Percentiles rank a stretch among this genome's conserved stretches.
phyloP scores from a whole-genome alignment of 2,888 invertebrate species.

The Amphimallon solstitiale region DNA sequence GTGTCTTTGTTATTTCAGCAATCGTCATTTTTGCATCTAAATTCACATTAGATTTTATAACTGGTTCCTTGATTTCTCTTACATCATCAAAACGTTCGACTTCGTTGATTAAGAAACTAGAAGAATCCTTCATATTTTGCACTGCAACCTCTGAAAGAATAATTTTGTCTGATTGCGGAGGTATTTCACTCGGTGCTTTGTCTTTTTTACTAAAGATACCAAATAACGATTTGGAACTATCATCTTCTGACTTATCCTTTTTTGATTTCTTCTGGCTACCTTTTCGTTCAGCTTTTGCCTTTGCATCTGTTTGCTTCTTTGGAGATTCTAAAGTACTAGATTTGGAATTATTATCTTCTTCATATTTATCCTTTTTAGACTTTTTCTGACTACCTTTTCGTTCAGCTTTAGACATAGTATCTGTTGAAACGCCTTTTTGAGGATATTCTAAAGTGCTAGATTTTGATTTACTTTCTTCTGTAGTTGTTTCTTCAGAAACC shows the following conservation, averaged over 20 bases:
- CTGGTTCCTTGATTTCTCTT: slow-evolving; percentile 13
- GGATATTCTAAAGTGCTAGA: slow-evolving; percentile 3
- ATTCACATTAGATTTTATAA: slow-evolving; percentile 32
- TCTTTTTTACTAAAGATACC: slow-evolving; percentile 47
- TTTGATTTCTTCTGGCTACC: slow-evolving; percentile 31
- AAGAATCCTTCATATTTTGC: slow-evolving; percentile 29
- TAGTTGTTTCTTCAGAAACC: background rate
- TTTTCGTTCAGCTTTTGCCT: slow-evolving; percentile 33
- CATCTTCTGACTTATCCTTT: slow-evolving; percentile 38
- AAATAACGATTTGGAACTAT: slow-evolving; percentile 42
- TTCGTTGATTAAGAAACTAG: slow-evolving; percentile 34
- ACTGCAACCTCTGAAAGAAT: slow-evolving; percentile 6
- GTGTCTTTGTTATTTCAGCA: slow-evolving; percentile 34
- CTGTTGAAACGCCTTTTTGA: background rate
- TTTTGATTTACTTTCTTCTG: slow-evolving; percentile 12
- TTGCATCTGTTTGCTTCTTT: slow-evolving; percentile 15
- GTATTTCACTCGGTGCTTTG: slow-evolving; percentile 38
- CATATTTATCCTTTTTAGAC: slow-evolving; percentile 32
- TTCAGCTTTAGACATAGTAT: slow-evolving; percentile 17
- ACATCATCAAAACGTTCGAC: slow-evolving; percentile 33
- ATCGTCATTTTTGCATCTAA: slow-evolving; percentile 35
- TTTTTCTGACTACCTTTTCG: slow-evolving; percentile 35
- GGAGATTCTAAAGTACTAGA: slow-evolving; percentile 14
- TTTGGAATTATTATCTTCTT: slow-evolving; percentile 34
- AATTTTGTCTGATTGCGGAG: slow-evolving; percentile 23